Evolutionary conservation across 2,113 vertebrate genomes (phyloP).

Genomic region (Orcinus orca): DNA sequence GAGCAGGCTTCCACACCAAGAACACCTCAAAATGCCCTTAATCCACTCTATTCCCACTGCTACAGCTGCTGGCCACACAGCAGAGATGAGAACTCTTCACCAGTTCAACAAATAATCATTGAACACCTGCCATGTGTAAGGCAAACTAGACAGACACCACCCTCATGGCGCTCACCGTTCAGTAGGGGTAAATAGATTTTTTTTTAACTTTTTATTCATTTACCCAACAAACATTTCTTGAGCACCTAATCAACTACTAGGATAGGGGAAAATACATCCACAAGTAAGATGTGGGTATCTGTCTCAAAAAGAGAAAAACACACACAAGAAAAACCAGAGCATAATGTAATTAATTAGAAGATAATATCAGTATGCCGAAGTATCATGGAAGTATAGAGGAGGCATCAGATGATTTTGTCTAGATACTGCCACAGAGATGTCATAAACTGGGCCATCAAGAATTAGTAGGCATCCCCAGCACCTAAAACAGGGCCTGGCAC

Average conservation of each 20-base stretch:
- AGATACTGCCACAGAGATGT: neutral
- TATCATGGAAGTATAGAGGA: neutral
- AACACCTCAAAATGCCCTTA: neutral
- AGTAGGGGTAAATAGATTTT: neutral
- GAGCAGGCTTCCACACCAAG: neutral
- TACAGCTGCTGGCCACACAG: neutral
- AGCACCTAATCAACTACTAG: neutral
- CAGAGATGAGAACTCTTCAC: neutral
- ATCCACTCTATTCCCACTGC: neutral
- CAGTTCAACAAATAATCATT: slow-evolving; percentile 24
- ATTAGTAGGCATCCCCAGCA: neutral
- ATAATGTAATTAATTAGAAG: neutral
- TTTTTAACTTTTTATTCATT: neutral
- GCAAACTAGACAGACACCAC: neutral
- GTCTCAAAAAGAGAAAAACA: neutral
- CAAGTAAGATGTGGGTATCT: neutral
- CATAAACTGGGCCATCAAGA: neutral
- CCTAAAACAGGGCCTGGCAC: neutral
- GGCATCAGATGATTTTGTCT: neutral
- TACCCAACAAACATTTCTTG: neutral
- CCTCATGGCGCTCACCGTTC: neutral
- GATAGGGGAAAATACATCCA: neutral
- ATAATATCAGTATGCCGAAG: neutral
- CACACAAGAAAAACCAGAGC: neutral
- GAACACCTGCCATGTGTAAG: neutral